phyloP scores from a whole-genome alignment of 2,888 invertebrate genomes.

The Lissonota sp. region DNA sequence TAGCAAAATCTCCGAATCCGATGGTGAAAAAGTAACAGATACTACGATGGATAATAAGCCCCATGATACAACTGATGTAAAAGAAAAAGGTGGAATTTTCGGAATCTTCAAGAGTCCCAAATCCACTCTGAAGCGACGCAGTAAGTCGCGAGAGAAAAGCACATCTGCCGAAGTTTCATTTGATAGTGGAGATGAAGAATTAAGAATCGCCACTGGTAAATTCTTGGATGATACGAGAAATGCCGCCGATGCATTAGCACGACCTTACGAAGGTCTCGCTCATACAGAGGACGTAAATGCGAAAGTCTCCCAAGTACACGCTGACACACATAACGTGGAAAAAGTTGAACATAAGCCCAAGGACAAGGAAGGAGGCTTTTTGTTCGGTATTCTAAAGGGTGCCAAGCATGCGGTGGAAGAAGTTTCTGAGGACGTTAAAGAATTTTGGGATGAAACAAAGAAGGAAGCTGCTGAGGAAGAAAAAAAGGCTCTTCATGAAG shows the following conservation, averaged over 20 bases:
- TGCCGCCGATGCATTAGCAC: slow-evolving; percentile 61
- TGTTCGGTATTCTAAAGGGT: slow-evolving; percentile 67
- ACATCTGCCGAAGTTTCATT: slow-evolving; percentile 60
- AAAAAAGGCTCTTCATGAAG: slow-evolving; percentile 49
- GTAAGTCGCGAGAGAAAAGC: slow-evolving; percentile 65
- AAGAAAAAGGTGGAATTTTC: slow-evolving; percentile 66
- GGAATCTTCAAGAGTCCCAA: slow-evolving; percentile 70
- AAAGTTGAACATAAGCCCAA: slow-evolving; percentile 65
- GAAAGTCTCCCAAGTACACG: slow-evolving; percentile 23
- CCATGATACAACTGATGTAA: slow-evolving; percentile 51
- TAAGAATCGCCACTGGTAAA: slow-evolving; percentile 72
- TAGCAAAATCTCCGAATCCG: slow-evolving; percentile 1
- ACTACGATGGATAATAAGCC: slow-evolving; percentile 29
- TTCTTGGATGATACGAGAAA: slow-evolving; percentile 79
- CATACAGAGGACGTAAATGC: slow-evolving; percentile 34
- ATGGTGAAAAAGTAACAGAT: slow-evolving; percentile 19
- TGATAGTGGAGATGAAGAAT: slow-evolving; percentile 67
- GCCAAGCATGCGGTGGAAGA: slow-evolving; percentile 68
- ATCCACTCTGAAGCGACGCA: slow-evolving; percentile 63
- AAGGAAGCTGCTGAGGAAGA: slow-evolving; percentile 66
- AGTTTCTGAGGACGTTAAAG: slow-evolving; percentile 67
- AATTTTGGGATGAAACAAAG: slow-evolving; percentile 68
- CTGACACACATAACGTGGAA: slow-evolving; percentile 53
- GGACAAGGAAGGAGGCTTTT: slow-evolving; percentile 68
- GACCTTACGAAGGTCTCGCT: slow-evolving; percentile 70